Evolutionary conservation across 2,113 vertebrate species (phyloP).

Genomic region (Petrocephalus zakoni): DNA sequence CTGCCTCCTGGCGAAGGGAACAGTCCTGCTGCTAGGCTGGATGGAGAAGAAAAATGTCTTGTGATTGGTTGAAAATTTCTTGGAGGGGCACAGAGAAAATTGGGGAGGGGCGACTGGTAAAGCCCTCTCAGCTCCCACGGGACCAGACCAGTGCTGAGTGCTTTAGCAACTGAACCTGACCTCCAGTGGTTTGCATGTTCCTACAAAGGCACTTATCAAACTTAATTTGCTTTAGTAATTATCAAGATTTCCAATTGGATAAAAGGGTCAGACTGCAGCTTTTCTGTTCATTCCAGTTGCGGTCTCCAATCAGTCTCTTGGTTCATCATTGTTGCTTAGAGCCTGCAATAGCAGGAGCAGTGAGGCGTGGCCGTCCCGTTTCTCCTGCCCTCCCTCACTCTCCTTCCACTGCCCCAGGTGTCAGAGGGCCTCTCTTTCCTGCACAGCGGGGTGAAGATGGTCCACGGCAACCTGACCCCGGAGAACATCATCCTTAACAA

Average conservation of each 20-base stretch:
- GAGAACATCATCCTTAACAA: conserved; percentile 98
- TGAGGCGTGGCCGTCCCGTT: no score
- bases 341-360: no score
- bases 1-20: neutral
- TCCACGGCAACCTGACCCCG: conserved; percentile 87
- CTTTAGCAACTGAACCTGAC: neutral
- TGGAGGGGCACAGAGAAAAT: neutral
- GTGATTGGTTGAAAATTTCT: neutral
- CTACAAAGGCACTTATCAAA: neutral
- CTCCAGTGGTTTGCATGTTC: neutral
- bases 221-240: neutral
- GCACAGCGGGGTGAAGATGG: conserved; percentile 96
- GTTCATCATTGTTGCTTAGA: neutral
- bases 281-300: neutral
- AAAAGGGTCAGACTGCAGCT: neutral
- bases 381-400: neutral
- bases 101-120: neutral
- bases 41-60: neutral
- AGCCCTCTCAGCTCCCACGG: neutral
- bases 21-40: neutral
- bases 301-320: neutral
- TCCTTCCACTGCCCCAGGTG: conserved; percentile 60
- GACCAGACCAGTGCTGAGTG: neutral
- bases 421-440: conserved; percentile 95
- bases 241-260: neutral